Evolutionary conservation across 2,797 vertebrate genomes (phyloP), one percentile per base, ranked within the genome.

Genomic region (Bovichtus variegatus): DNA sequence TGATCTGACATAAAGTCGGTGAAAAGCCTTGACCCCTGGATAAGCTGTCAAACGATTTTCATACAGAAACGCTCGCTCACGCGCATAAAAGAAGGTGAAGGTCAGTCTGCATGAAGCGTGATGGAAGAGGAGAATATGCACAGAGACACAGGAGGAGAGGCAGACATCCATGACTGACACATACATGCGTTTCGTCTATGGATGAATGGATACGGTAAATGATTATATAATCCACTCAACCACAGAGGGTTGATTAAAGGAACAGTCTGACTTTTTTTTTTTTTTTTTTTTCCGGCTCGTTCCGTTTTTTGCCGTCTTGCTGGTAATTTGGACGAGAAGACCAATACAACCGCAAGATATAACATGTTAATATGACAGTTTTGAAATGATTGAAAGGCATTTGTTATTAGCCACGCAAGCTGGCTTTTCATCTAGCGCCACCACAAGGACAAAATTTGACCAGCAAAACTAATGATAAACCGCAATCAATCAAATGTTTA

Each of bases 11-110:
- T 44, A 12, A 86, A 84, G 83, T 71, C 66, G n/a, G 70, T 49
- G 79, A 80, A 58, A 85, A 74, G 74, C 85, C 83, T 75, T 80
- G 83, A 91, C 88, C 90, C 78, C 76, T n/a, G 57, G 61, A 84
- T 85, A 59, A 78, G 72, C 89, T 87, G 87, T 89, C 89, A 78
- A 63, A 81, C 71, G 19, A 59, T 66, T 85, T 74, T 65, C 68
- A 72, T 70, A 83, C 81, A 72, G 78, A 88, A 60, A 71, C 53
- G 25, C 80, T 41, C 58, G 8, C 74, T 70, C 66, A 65, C 79
- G 66, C 63, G 12, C 82, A 80, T 44, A 78, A 67, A 84, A 16
- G 23, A 64, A 83, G 82, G 76, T 78, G 78, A 88, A 87, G 86
- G 85, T 89, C 86, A 84, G 54, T 67, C 57, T 78, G 40, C 11